A percentile compares a stretch with the other conserved stretches of the same genome.
Evolutionary conservation across 2,113 vertebrate species (phyloP).

Genomic region (Etheostoma cragini): DNA sequence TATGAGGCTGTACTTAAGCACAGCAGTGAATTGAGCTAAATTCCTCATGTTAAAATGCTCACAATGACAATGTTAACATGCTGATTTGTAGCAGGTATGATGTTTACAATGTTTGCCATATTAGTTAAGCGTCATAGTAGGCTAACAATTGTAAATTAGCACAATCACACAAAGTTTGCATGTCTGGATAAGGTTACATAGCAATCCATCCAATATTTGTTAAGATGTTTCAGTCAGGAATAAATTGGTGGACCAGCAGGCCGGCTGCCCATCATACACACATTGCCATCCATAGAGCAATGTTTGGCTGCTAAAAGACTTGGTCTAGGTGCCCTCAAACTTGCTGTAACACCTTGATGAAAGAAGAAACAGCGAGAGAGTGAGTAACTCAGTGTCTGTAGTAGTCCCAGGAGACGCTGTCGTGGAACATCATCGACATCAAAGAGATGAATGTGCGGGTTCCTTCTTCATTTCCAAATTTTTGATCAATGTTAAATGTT

Average conservation of each 20-base stretch:
- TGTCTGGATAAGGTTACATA: background rate
- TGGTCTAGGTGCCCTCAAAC: background rate
- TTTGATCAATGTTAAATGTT: conserved; percentile 54
- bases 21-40: background rate
- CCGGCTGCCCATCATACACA: background rate
- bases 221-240: background rate
- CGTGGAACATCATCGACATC: conserved; percentile 29
- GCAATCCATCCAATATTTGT: background rate
- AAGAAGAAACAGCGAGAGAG: background rate
- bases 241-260: background rate
- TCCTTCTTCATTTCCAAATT: conserved; percentile 33
- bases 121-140: background rate
- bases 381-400: conserved; percentile 2
- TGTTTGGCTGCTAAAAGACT: background rate
- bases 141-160: too few relatives aligned
- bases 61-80: background rate
- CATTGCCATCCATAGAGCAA: background rate
- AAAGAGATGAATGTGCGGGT: conserved; percentile 21
- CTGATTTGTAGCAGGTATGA: background rate
- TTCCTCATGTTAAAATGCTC: background rate
- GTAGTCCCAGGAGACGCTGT: conserved; percentile 24
- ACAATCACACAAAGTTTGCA: background rate
- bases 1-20: background rate
- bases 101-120: background rate
- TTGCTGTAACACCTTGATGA: background rate